phyloP scores from a whole-genome alignment of 2,113 vertebrate species.

The Oreochromis spilurus region DNA sequence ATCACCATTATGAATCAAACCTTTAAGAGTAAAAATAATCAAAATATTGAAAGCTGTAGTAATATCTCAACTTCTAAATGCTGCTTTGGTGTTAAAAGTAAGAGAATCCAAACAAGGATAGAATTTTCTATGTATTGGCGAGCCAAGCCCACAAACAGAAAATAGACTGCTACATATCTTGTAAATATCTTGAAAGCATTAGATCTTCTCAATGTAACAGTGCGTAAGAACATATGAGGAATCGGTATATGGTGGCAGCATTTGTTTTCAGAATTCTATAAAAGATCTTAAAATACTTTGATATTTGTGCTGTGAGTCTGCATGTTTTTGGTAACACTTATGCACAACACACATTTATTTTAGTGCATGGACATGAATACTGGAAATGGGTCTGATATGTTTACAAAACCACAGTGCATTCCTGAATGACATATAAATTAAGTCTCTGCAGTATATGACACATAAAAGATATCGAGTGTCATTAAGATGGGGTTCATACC shows the following conservation, averaged over 20 bases:
- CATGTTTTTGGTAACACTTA: slow-evolving; percentile 1
- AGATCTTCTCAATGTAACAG: not conserved
- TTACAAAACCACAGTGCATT: slow-evolving; percentile 55
- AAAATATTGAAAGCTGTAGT: not conserved
- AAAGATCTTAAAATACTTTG: not conserved
- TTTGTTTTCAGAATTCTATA: not conserved
- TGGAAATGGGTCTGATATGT: slow-evolving; percentile 69
- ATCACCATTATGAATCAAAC: not conserved
- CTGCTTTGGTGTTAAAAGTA: not conserved
- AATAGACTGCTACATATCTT: not conserved
- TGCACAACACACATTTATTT: slow-evolving; percentile 29
- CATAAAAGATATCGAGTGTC: not conserved
- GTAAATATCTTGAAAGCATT: not conserved
- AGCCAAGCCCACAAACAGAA: slow-evolving; percentile 13
- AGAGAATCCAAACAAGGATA: not conserved
- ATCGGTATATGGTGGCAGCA: not conserved
- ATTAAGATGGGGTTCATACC: slow-evolving; percentile 50
- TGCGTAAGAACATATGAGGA: not conserved
- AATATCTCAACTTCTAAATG: not conserved
- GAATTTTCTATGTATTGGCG: not conserved
- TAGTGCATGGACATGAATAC: slow-evolving; percentile 66
- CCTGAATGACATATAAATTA: slow-evolving; percentile 36
- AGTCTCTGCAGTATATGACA: slow-evolving; percentile 18
- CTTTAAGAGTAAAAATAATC: not conserved
- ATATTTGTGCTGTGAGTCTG: not conserved